Base-by-base conservation (phyloP, 2,888 invertebrate species). In the Teleogryllus oceanicus region DNA sequence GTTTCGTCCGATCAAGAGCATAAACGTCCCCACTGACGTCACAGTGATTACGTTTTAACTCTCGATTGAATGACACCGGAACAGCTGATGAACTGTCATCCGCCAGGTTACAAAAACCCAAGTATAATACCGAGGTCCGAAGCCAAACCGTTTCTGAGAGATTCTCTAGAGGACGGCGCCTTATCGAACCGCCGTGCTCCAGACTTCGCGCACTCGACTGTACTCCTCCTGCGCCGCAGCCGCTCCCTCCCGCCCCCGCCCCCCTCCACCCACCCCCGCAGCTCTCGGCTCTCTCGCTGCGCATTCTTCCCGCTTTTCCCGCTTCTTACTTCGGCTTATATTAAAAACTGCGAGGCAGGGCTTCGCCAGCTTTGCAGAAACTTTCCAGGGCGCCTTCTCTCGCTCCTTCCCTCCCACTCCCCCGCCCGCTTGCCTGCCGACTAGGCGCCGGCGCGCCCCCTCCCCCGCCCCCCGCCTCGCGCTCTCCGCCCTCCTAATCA, bases 371-470 rank as follows among this genome's bases (percentile, higher is more conserved):
- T 62, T 62, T 62, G 16, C 62, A 62, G 62, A 62, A 75, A 76
- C 80, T 81, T 79, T 80, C 77, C 80, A 81, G 81, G 49, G 80
- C 79, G 78, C 74, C 62, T 77, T 78, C 82, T 37, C 82, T 85
- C 85, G 85, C 85, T 84, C 81, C 78, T 82, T 83, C 82, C 80
- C 50, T 78, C 77, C 79, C 80, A 82, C 80, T 80, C 51, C 76
- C 50, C 50, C 24, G 37, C 37, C 21, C 78, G 37, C 76, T 78
- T 50, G 79, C 51, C 77, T n/a, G 74, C 37, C 37, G 21, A 21
- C 82, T 85, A 85, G 84, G 85, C 84, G 80, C 78, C 82, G 83
- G 82, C 80, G 24, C 50, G 77, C 77, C 79, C 78, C 80, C 78
- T 78, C 77, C 79, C 79, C 80, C 37, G 8, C 37, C 37, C 5